Evolutionary conservation across 2,888 invertebrate species (phyloP).

Genomic region (Perithous albicinctus): DNA sequence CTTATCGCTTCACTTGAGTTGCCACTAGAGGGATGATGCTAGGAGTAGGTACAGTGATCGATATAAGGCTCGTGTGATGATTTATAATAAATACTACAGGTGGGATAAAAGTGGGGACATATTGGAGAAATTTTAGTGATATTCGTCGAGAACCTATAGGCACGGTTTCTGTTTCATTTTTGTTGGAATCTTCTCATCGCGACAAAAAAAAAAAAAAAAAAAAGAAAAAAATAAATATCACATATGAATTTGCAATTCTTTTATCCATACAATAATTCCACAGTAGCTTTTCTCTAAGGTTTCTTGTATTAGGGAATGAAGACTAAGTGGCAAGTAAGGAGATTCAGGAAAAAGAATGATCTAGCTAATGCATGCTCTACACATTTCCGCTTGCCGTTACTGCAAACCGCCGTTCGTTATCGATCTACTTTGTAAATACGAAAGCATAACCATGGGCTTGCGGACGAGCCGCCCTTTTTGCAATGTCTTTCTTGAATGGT

Average conservation of each 20-base stretch:
- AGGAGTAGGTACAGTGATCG: too few species aligned
- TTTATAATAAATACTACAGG: too few species aligned
- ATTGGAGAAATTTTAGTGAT: not conserved
- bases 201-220: too few species aligned
- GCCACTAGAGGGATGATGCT: too few species aligned
- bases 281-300: not conserved
- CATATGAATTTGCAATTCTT: not conserved
- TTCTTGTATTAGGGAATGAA: not conserved
- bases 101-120: not conserved
- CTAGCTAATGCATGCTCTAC: constrained; percentile 81
- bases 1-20: too few species aligned
- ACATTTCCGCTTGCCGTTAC: constrained; percentile 76
- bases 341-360: constrained; percentile 39
- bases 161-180: not conserved
- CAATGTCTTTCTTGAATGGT: constrained; percentile 32
- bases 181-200: not conserved
- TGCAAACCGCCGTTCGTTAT: not conserved
- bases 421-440: constrained; percentile 43
- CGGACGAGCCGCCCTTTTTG: not conserved
- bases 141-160: not conserved
- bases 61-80: too few species aligned
- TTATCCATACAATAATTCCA: constrained; percentile 1
- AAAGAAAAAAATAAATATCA: too few species aligned
- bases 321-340: not conserved
- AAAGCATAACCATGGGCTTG: constrained; percentile 21